Evolutionary conservation across 2,113 vertebrate genomes (phyloP).

Genomic region (Thamnaconus septentrionalis): DNA sequence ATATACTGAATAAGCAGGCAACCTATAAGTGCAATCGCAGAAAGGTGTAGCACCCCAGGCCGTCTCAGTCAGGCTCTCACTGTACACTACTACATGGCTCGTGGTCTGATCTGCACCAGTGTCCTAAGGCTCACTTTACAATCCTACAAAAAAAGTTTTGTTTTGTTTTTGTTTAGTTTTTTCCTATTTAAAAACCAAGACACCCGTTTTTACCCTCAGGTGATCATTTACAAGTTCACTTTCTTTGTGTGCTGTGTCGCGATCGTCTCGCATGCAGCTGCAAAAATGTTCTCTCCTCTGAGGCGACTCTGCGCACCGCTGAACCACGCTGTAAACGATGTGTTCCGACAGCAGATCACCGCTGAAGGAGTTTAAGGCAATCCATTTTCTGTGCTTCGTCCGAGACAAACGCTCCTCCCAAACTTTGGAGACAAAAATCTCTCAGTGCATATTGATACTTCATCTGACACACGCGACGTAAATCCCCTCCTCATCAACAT

Average conservation of each 20-base stretch:
- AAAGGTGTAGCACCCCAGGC: slow-evolving; percentile 60
- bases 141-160: slow-evolving; percentile 34
- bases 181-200: slow-evolving; percentile 13
- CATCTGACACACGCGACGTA: slow-evolving; percentile 51
- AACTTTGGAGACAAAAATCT: slow-evolving; percentile 61
- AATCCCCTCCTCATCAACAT: slow-evolving; percentile 35
- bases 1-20: slow-evolving; percentile 65
- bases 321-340: slow-evolving; percentile 69
- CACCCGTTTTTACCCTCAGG: slow-evolving; percentile 29
- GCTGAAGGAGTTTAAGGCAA: slow-evolving; percentile 70
- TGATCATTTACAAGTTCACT: slow-evolving; percentile 31
- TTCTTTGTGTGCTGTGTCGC: too few species aligned
- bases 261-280: slow-evolving; percentile 36
- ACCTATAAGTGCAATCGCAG: slow-evolving; percentile 72
- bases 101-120: slow-evolving; percentile 79
- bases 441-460: slow-evolving; percentile 64
- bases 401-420: slow-evolving; percentile 52
- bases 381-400: slow-evolving; percentile 64
- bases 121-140: slow-evolving; percentile 64
- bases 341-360: slow-evolving; percentile 44
- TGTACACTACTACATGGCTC: slow-evolving; percentile 59
- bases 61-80: slow-evolving; percentile 54
- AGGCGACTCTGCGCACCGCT: slow-evolving; percentile 39
- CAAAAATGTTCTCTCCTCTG: slow-evolving; percentile 28
- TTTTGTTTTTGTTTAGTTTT: too few species aligned